Percentiles rank a stretch among this genome's conserved stretches.
phyloP scores from a whole-genome alignment of 2,888 invertebrate genomes.

The Mactromeris polynyma region DNA sequence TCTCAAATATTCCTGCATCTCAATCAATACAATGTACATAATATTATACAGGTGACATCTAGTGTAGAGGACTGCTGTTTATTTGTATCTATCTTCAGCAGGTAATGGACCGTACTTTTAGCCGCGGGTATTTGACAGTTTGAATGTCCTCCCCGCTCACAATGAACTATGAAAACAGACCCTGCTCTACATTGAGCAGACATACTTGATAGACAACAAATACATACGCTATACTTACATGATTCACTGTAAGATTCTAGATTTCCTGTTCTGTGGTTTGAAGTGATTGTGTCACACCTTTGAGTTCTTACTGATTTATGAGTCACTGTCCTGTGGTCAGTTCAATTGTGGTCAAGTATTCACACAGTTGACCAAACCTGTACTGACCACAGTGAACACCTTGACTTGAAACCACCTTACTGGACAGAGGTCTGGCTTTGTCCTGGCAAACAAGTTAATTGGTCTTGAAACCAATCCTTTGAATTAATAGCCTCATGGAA shows the following conservation, averaged over 20 bases:
- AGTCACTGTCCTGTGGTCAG: not conserved
- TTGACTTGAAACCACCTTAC: not conserved
- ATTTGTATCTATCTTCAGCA: not conserved
- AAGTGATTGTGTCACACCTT: not conserved
- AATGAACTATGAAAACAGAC: not conserved
- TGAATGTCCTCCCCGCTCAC: not conserved
- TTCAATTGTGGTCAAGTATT: conserved; percentile 14
- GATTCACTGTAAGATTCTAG: not conserved
- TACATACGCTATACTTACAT: not conserved
- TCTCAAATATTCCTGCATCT: too few relatives aligned
- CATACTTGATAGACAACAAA: not conserved
- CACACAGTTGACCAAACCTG: conserved; percentile 6
- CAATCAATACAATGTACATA: too few relatives aligned
- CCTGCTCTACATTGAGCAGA: not conserved
- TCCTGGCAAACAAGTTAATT: not conserved
- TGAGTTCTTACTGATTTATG: not conserved
- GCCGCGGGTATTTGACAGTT: not conserved
- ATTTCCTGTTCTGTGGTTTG: not conserved
- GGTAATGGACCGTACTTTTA: not conserved
- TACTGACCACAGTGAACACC: conserved; percentile 5
- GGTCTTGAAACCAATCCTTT: not conserved
- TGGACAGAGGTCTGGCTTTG: not conserved
- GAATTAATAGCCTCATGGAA: too few relatives aligned
- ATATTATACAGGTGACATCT: too few relatives aligned
- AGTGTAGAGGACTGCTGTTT: too few relatives aligned